Base-by-base conservation (phyloP, 1,140 invertebrate species). In the Cydia splendana region DNA sequence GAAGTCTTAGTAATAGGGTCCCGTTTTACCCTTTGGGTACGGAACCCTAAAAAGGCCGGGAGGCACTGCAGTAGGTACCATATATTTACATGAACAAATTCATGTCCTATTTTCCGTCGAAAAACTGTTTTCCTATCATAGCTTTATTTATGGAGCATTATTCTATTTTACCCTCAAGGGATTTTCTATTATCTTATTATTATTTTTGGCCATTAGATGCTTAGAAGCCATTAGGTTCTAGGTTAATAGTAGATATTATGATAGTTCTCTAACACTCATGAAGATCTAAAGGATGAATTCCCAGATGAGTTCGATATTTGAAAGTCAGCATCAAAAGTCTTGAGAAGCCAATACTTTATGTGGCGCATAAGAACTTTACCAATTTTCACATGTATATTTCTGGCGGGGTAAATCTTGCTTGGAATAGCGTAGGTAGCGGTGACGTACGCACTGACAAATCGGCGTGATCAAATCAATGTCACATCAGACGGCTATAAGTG, bases 401-500 rank as follows among this genome's bases (percentile, higher is more conserved):
- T 24, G 7, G 18, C 9, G 20, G 57, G 57, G 57, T 57, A 62
- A 62, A 62, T 62, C 20, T 57, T 57, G 45, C 51, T 18, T 18
- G 57, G 20, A 24, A 62, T 24, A 62, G 18, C n/a, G 57, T 20
- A 62, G 20, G 57, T 62, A 62, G 57, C 57, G 15, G 18, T 62
- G 57, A 62, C 57, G 57, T 62, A 62, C 18, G 57, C 20, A 20
- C 57, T 62, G 57, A 62, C 53, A 20, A 62, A 62, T 62, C 9
- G 18, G 15, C 57, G 57, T 62, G 57, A 62, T 62, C 57, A 62
- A 62, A 62, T 62, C 57, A 62, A 62, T 24, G 57, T 9, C 57
- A 62, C 57, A 62, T 62, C 57, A 62, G 20, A 62, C 20, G 57
- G 57, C 57, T 62, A 62, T 24, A 24, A 62, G 57, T 62, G 57